Conservation (phyloP, 1,140 invertebrate species). For the Gryon sp. region DNA sequence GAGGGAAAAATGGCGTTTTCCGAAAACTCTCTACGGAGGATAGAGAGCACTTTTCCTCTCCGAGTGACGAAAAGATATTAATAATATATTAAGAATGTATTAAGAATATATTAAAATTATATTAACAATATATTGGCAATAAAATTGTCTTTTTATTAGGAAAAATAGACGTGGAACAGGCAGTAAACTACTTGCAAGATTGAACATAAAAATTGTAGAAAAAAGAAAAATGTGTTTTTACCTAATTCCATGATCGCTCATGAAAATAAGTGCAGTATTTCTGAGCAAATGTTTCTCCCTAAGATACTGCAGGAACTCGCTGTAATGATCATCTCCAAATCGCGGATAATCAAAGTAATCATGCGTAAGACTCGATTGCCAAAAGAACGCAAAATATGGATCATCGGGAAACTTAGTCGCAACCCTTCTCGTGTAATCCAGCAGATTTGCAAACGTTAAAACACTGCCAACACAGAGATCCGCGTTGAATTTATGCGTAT, state of each 20-base stretch:
- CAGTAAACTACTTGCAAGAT: no score
- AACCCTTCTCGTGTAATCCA: slow-evolving; percentile 78
- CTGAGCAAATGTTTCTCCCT: slow-evolving; percentile 69
- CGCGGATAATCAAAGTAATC: slow-evolving; percentile 78
- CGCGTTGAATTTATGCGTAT: slow-evolving; percentile 77
- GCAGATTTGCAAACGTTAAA: slow-evolving; percentile 74
- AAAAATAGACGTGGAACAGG: no score
- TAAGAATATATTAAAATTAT: no score
- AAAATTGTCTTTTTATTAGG: no score
- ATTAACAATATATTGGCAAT: no score
- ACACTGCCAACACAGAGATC: slow-evolving; percentile 80
- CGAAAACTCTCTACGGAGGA: no score
- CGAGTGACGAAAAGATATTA: no score
- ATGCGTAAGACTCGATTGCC: slow-evolving; percentile 80
- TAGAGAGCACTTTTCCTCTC: no score
- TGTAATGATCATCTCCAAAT: slow-evolving; percentile 75
- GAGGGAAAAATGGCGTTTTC: no score
- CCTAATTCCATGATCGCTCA: slow-evolving; percentile 87
- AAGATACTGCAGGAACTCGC: slow-evolving; percentile 69
- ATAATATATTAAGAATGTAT: no score
- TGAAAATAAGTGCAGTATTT: slow-evolving; percentile 82
- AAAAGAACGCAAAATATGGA: slow-evolving; percentile 79
- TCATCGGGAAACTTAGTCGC: slow-evolving; percentile 77
- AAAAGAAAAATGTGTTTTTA: no score
- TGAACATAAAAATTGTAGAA: no score